Conservation (phyloP, 2,888 invertebrate genomes). For the Mesochorus sp. region DNA sequence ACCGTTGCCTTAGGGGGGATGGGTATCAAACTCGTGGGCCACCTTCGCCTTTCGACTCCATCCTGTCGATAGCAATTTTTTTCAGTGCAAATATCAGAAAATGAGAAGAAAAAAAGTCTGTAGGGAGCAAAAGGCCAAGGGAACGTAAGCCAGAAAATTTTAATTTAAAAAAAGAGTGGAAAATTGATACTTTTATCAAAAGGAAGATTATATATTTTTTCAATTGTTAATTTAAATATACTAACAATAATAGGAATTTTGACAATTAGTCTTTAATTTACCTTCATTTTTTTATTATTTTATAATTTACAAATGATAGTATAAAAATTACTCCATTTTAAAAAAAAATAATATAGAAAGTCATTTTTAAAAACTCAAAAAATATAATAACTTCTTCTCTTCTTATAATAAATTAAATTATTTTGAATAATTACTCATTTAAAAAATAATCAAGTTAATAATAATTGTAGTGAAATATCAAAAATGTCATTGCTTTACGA, state of each 20-base stretch:
- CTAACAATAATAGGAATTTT: neutral
- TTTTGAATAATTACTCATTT: no score
- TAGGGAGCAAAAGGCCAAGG: neutral
- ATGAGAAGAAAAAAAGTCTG: neutral
- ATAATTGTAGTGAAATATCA: no score
- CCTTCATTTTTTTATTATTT: no score
- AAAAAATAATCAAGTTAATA: no score
- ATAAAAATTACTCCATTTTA: no score
- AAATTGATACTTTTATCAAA: neutral
- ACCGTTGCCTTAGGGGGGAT: conserved; percentile 67
- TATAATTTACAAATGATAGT: no score
- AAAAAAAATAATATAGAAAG: no score
- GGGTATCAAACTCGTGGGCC: conserved; percentile 62
- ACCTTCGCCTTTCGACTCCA: conserved; percentile 74
- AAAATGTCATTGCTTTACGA: no score
- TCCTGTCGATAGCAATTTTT: conserved; percentile 68
- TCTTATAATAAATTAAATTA: no score
- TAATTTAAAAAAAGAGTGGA: no score
- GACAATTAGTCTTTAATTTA: neutral
- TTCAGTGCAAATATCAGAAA: neutral
- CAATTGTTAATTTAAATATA: neutral
- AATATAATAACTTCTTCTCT: no score
- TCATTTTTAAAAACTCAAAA: no score
- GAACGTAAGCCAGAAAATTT: neutral
- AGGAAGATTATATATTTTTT: neutral